Evolutionary conservation across 2,113 vertebrate genomes (phyloP), one percentile per base, ranked within the genome.

Genomic region (Antennarius striatus): DNA sequence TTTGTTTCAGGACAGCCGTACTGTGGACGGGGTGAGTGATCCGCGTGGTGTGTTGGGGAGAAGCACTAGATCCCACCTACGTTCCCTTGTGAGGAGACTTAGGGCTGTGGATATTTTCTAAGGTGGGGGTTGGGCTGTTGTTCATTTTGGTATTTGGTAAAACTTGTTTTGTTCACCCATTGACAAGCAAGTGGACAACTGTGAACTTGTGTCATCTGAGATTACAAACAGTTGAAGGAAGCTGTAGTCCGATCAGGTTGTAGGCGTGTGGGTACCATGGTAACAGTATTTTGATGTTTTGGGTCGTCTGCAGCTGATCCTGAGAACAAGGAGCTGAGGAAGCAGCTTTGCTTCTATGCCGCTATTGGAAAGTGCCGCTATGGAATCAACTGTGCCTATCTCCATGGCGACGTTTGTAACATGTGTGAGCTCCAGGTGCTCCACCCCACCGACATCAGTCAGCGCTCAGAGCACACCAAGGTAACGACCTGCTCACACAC

Each of bases 371-470:
- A 99, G 71, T 99, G 97, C 58, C 96, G 97, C 65, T 99, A 99
- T 0, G 98, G 98, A 55, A 93, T 98, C 73, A 99, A 98, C 92
- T 98, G 98, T 12, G 96, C 97, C 48, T 98, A 99, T 66, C 95
- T 99, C 82, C 98, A 99, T 1, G 97, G 98, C 0, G 97, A 99
- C 14, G 88, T 96, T 2, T 99, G 97, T 6, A 97, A 99, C 79
- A 97, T 99, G 97, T 99, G 97, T 15, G 96, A 97, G 22, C 92
- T 99, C 66, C 97, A 98, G 86, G 97, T 97, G 69, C 92, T 99
- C 45, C 98, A 99, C 68, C 98, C 97, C 0, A 86, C 92, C 13
- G 96, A 99, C 84, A 92, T 91, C 47, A 86, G 89, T 7, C 98
- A 99, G 92, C 93, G 96, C 73, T 98, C 96, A 0, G 90, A 97